These are phyloP conservation scores for Drosophila kurseongensis DNA, from an alignment of 1,140 invertebrate genomes.

Conservation along the genomic window DNA sequence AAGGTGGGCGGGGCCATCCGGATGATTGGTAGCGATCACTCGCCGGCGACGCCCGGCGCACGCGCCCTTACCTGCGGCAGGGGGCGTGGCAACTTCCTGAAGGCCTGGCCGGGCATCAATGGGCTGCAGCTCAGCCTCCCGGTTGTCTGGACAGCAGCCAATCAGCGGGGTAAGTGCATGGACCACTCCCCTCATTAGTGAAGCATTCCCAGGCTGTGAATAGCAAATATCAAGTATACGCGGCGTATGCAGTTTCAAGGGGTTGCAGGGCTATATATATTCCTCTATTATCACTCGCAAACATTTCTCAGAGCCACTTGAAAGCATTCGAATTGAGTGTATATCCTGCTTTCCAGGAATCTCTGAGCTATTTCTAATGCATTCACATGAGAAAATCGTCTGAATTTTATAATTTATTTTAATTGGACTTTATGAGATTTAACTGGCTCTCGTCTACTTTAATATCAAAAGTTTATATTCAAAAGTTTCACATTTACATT, in stretches of 20 bases:
- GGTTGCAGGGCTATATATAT: no score
- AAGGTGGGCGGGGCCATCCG: conserved; percentile 83
- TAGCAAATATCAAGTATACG: conserved; percentile 21
- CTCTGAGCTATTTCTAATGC: no score
- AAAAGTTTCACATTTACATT: no score
- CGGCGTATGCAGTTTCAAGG: not conserved
- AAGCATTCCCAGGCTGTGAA: conserved; percentile 42
- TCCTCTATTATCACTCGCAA: no score
- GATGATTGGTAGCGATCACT: conserved; percentile 90
- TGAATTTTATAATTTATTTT: no score
- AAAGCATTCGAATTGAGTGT: no score
- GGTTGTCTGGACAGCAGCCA: conserved; percentile 88
- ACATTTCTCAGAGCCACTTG: no score
- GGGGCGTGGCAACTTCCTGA: conserved; percentile 87
- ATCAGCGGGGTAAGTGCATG: conserved; percentile 57
- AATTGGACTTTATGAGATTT: no score
- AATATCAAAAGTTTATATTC: no score
- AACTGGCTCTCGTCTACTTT: no score
- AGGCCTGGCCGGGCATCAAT: conserved; percentile 90
- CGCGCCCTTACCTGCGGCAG: conserved; percentile 85
- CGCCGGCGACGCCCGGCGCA: conserved; percentile 88
- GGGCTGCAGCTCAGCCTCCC: conserved; percentile 90
- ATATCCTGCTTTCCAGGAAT: no score
- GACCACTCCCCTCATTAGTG: not conserved
- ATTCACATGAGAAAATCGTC: no score